Base-by-base conservation (phyloP, 2,888 invertebrate species). In the Cantharis lateralis region DNA sequence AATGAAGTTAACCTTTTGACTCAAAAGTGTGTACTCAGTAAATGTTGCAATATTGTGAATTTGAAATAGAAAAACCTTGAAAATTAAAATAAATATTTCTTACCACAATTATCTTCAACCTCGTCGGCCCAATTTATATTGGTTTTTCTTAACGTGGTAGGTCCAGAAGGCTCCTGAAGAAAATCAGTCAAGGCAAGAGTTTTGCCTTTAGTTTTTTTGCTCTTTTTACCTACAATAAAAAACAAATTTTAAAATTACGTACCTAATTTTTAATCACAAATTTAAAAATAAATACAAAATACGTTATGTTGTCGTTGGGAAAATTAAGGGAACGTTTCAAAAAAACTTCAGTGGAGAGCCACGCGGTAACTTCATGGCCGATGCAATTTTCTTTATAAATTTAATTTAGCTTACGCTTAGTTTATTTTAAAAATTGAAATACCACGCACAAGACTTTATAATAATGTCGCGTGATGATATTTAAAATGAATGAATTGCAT, bases 191-290 rank as follows among this genome's bases (percentile, higher is more conserved):
- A 90, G 83, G 93, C 92, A 85, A 96, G 89, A 80, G 94, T 94
- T 87, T 93, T 95, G 87, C 95, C 95, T 91, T 95, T 96, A 89
- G 91, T 91, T 91, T 95, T 97, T 91, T 94, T 96, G 88, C 91
- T 93, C 91, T 94, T 96, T 92, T 94, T 96, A 89, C 92, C 95
- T 95, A 90, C 72, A 84, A 68, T 5, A 66, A 24, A 20, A 20
- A 66, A 13, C n/a, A 16, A 20, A 15, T 26, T 24, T 20, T 24
- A 24, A 5, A 68, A 26, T n/a, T 26, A 26, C 15, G 15, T 15
- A 68, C 48, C 48, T 0, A 48, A 48, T n/a, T 48, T 7, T 7
- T 7, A 48, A 48, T 7, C n/a, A 48, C 48, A 48, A 48, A n/a
- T 18, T 24, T 68, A 24, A 68, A 15, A 20, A 9, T 13, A 68